Evolutionary conservation across 2,888 invertebrate genomes (phyloP).

Genomic region (Brachyptera risi): DNA sequence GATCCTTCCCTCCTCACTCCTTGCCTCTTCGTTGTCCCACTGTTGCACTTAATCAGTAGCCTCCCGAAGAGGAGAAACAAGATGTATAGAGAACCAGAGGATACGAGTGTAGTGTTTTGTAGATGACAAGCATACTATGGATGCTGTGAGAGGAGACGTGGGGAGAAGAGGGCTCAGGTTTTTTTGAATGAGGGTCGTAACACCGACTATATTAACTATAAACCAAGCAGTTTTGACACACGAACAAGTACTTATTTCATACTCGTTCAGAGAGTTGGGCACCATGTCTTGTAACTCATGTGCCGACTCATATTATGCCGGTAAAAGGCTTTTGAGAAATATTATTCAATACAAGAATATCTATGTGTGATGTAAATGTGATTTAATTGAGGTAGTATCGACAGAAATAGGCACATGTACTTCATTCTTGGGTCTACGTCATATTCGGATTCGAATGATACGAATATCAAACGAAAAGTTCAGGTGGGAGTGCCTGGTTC

Average conservation of each 20-base stretch:
- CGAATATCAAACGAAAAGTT: too few species aligned
- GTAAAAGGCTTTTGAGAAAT: too few species aligned
- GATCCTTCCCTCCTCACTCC: slow-evolving; percentile 33
- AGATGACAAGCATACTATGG: slow-evolving; percentile 24
- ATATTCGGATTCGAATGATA: too few species aligned
- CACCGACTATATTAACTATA: slow-evolving; percentile 2
- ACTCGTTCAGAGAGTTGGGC: slow-evolving; percentile 2
- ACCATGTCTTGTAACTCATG: slow-evolving; percentile 16
- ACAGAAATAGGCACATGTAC: too few species aligned
- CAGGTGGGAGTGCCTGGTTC: too few species aligned
- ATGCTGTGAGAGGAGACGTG: too few species aligned
- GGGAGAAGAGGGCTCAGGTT: slow-evolving; percentile 4
- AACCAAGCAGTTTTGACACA: slow-evolving; percentile 13
- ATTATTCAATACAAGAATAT: too few species aligned
- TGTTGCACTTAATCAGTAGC: slow-evolving; percentile 44
- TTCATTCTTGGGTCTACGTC: too few species aligned
- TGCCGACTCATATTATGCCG: slow-evolving; percentile 3
- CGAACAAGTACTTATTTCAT: slow-evolving; percentile 21
- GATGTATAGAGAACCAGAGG: slow-evolving; percentile 33
- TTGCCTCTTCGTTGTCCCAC: slow-evolving; percentile 34
- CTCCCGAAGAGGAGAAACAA: slow-evolving; percentile 40
- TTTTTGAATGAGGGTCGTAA: slow-evolving; percentile 14
- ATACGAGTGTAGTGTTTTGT: slow-evolving; percentile 30
- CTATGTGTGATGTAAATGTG: too few species aligned
- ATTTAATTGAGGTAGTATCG: too few species aligned